These are phyloP conservation scores for Brachionus plicatilis DNA, from an alignment of 1,140 invertebrate genomes.

Conservation along the genomic window DNA sequence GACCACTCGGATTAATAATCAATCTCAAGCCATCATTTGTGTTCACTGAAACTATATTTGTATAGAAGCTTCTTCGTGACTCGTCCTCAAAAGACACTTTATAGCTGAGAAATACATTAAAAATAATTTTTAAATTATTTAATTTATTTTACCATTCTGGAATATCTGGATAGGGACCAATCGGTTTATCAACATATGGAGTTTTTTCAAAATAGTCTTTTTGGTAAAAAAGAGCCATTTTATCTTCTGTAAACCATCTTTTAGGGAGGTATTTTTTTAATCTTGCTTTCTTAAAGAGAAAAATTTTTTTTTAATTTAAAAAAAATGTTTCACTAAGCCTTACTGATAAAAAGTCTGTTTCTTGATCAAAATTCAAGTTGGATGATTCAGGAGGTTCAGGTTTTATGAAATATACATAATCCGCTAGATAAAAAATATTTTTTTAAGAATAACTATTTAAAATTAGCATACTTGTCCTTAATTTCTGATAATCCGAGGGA, in stretches of 20 bases:
- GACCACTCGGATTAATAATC: conserved; percentile 65
- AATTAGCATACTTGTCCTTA: background rate
- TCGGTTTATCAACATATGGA: background rate
- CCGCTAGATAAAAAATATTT: background rate
- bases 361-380: background rate
- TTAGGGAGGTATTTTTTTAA: too few species aligned
- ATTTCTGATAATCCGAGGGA: background rate
- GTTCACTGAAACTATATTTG: background rate
- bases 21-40: background rate
- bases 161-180: background rate
- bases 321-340: background rate
- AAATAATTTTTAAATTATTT: background rate
- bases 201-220: background rate
- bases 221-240: background rate
- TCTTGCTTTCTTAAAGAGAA: background rate
- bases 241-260: background rate
- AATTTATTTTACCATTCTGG: background rate
- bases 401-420: background rate
- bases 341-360: background rate
- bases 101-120: background rate
- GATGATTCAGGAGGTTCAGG: background rate
- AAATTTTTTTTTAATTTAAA: background rate
- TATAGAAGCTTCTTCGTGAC: background rate
- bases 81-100: background rate
- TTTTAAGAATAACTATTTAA: background rate